Base-by-base conservation (phyloP, 2,113 vertebrate genomes). In the Bos indicus region DNA sequence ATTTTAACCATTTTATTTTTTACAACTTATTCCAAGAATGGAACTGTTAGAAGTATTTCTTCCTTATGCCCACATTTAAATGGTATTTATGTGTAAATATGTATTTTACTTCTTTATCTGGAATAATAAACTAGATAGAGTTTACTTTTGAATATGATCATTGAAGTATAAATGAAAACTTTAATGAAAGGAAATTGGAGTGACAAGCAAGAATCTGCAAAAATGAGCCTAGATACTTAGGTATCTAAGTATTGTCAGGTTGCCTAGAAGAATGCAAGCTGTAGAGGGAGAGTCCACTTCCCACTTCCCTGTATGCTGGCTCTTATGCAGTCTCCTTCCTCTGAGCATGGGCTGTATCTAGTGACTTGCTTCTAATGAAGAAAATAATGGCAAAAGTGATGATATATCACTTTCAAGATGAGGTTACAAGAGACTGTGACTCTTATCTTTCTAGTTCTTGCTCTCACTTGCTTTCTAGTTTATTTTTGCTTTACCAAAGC, bases 1-100 rank as follows among this genome's bases (percentile, higher is more conserved):
- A 90, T 90, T 95, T 91, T 59, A 96, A 86, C 71, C 26, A 95
- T 89, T 96, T 94, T 95, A 85, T 83, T 94, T 97, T 95, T 91
- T 26, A 56, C 26, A 83, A 88, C 43, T 56, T 71, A 93, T 78
- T 81, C 6, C 82, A 97, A 95, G 46, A 56, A 88, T 94, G 23
- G 92, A 90, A 85, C 5, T 23, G 57, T 90, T 64, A 54, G n/a
- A 82, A 71, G 26, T 21, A 51, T 83, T 57, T 87, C 56, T 96
- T 15, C 74, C 56, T 54, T 54, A 59, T 82, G 52, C 81, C 90
- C 82, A 64, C 62, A 84, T 94, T 96, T 95, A 86, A 80, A n/a
- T 94, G 92, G 23, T 28, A 96, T 95, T 95, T 96, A 82, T 86
- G 4, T 85, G 21, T 60, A 91, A 95, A 91, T 80, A 21, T 54